These are phyloP conservation scores for Spongilla lacustris DNA, from an alignment of 37 sponge, comb jelly and placozoan species.

Conservation along the genomic window DNA sequence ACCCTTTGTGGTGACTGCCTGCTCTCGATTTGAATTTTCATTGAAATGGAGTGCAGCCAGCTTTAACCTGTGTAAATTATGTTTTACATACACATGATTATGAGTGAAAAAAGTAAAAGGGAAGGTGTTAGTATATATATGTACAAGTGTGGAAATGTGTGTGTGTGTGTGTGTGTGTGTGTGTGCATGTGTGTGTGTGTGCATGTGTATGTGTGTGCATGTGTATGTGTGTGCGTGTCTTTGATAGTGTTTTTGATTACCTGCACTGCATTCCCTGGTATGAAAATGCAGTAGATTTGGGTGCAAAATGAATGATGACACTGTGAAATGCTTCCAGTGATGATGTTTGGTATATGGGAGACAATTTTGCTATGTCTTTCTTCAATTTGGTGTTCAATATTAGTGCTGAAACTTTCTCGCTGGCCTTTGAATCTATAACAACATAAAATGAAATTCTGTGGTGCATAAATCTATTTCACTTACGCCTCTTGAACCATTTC, in stretches of 20 bases:
- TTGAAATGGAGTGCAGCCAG: conserved; percentile 58
- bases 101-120: not conserved
- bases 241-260: not conserved
- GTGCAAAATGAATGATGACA: conserved; percentile 69
- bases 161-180: conserved; percentile 39
- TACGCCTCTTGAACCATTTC: conserved; percentile 64
- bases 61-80: conserved; percentile 5
- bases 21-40: conserved; percentile 32
- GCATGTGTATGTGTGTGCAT: conserved; percentile 12
- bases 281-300: conserved; percentile 52
- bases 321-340: conserved; percentile 63
- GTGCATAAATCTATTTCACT: not conserved
- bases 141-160: conserved; percentile 16
- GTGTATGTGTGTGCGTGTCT: conserved; percentile 13
- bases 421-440: conserved; percentile 32
- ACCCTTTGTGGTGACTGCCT: conserved; percentile 21
- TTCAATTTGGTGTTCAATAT: conserved; percentile 9
- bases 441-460: not conserved
- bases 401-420: conserved; percentile 36
- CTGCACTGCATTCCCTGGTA: conserved; percentile 54
- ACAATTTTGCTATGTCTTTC: conserved; percentile 42
- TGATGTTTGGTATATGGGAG: conserved; percentile 55
- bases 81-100: not conserved
- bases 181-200: conserved; percentile 24
- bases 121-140: not conserved